phyloP scores from a whole-genome alignment of 2,888 invertebrate species.

The Stomorhina lunata region DNA sequence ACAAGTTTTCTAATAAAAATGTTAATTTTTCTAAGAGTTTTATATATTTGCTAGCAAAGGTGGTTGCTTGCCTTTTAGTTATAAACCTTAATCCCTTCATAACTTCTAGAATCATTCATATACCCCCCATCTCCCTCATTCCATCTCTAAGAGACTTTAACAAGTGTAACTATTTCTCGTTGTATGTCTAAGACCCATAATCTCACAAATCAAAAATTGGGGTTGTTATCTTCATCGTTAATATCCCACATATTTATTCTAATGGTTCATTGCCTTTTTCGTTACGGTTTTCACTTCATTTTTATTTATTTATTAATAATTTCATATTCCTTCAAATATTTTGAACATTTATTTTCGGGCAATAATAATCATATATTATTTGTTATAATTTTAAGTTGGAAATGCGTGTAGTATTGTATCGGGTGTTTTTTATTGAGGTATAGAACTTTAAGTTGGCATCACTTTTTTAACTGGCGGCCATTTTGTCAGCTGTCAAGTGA shows the following conservation, averaged over 20 bases:
- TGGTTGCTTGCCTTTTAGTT: not conserved
- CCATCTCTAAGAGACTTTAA: not conserved
- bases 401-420: not conserved
- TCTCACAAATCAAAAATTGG: not conserved
- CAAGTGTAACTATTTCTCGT: constrained; percentile 24
- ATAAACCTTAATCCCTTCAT: not conserved
- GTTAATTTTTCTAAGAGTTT: constrained; percentile 26
- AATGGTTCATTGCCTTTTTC: constrained; percentile 55
- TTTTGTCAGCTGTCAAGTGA: too few relatives aligned
- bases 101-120: not conserved
- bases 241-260: not conserved
- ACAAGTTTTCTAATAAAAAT: constrained; percentile 40
- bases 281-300: constrained; percentile 51
- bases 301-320: constrained; percentile 39
- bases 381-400: not conserved
- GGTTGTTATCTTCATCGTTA: not conserved
- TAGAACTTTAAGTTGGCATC: too few relatives aligned
- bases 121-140: not conserved
- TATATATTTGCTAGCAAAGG: not conserved
- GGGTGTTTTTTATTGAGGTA: not conserved
- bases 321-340: not conserved
- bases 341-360: not conserved
- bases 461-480: too few relatives aligned
- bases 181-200: not conserved
- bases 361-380: constrained; percentile 40